Percentiles rank a stretch among this genome's conserved stretches.
These are phyloP conservation scores for Poecilobothrus nobilitatus DNA, from an alignment of 2,888 invertebrate genomes.

Conservation along the genomic window DNA sequence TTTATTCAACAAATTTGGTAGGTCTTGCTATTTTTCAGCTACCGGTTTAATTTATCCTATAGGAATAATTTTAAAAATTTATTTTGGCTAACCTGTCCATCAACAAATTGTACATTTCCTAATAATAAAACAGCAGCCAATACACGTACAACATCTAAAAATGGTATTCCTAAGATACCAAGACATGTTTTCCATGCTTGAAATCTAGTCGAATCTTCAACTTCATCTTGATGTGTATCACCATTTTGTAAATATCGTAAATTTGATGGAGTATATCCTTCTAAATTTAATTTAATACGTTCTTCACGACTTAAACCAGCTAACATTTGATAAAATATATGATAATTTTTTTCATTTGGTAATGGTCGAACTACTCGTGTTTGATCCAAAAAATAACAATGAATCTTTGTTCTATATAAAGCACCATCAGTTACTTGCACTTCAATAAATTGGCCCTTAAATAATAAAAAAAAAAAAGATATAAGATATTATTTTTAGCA, in stretches of 20 bases:
- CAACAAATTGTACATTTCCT: constrained; percentile 85
- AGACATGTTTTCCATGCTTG: constrained; percentile 88
- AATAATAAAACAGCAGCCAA: constrained; percentile 81
- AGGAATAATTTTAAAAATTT: too few relatives aligned
- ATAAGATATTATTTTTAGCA: too few relatives aligned
- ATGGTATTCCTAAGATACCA: constrained; percentile 85
- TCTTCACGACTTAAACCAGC: constrained; percentile 84
- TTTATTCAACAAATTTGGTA: too few relatives aligned
- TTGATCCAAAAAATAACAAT: constrained; percentile 92
- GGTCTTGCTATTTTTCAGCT: too few relatives aligned
- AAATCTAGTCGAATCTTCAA: constrained; percentile 67
- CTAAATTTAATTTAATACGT: constrained; percentile 74
- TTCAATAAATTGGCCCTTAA: constrained; percentile 89
- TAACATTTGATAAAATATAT: constrained; percentile 93
- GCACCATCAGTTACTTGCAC: constrained; percentile 93
- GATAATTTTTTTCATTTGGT: constrained; percentile 86
- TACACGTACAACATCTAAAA: constrained; percentile 85
- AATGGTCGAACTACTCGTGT: constrained; percentile 80
- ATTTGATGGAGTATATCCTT: constrained; percentile 74
- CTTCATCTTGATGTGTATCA: constrained; percentile 62
- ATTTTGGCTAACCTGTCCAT: constrained; percentile 50
- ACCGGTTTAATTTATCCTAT: too few relatives aligned
- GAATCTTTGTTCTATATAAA: constrained; percentile 88
- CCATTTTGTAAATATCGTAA: constrained; percentile 72
- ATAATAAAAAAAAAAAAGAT: constrained; percentile 24